Conservation (phyloP, 2,113 vertebrate species). For the Nesogale talazaci region DNA sequence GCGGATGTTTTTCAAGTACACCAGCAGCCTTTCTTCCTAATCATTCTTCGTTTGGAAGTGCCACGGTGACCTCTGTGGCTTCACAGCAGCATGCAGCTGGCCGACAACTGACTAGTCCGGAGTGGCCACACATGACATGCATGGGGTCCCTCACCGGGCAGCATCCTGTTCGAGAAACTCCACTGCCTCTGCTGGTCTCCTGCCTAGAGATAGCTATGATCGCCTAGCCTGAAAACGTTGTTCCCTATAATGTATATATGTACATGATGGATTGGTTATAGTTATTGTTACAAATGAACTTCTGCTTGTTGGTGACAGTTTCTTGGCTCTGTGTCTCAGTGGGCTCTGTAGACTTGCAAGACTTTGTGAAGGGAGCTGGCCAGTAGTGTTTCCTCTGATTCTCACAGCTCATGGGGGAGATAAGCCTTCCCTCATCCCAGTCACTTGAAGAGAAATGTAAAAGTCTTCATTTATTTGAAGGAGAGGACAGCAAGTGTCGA, state of each 20-base stretch:
- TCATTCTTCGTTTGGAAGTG: not conserved
- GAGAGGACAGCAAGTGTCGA: not conserved
- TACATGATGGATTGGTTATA: not conserved
- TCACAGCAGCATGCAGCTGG: not conserved
- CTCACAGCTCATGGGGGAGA: not conserved
- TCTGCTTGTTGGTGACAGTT: not conserved
- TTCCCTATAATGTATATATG: not conserved
- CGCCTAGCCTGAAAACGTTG: not conserved
- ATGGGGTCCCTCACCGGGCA: not conserved
- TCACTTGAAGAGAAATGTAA: not conserved
- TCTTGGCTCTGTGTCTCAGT: not conserved
- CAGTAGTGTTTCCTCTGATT: rapidly evolving
- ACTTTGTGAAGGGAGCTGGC: not conserved
- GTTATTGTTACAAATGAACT: not conserved
- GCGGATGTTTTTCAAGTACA: not conserved
- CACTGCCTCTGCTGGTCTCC: not conserved
- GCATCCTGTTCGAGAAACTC: not conserved
- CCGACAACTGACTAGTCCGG: not conserved
- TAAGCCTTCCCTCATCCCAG: not conserved
- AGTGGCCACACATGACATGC: not conserved
- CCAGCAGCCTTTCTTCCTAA: not conserved
- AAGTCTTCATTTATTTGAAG: constrained; percentile 22
- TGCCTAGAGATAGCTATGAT: rapidly evolving
- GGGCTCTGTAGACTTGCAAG: not conserved
- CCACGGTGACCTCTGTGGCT: not conserved